A percentile compares a stretch with the other conserved stretches of the same genome.
phyloP scores from a whole-genome alignment of 2,113 vertebrate genomes.

The Thomomys bottae region DNA sequence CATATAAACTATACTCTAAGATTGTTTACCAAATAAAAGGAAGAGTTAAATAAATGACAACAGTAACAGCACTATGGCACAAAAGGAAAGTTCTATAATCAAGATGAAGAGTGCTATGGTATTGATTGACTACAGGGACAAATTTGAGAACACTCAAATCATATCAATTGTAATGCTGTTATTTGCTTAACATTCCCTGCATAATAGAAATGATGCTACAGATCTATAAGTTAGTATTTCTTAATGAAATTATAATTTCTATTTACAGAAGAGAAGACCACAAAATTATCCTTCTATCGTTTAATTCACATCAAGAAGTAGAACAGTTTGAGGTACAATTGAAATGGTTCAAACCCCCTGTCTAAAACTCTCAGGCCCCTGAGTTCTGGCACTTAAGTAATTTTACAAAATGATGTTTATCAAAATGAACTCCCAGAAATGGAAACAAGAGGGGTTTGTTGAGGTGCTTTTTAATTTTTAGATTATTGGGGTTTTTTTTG shows the following conservation, averaged over 20 bases:
- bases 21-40: background rate
- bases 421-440: no score
- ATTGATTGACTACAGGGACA: background rate
- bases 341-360: no score
- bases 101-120: background rate
- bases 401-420: no score
- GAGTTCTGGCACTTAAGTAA: no score
- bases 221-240: background rate
- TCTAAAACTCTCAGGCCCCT: no score
- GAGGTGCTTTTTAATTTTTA: no score
- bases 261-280: background rate
- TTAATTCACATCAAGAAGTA: no score
- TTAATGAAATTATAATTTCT: background rate
- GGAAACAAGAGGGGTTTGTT: no score
- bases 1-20: background rate
- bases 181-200: background rate
- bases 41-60: background rate
- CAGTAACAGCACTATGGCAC: background rate
- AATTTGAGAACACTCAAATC: background rate
- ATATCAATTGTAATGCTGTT: background rate
- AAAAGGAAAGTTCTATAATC: background rate
- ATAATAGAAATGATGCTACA: background rate
- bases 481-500: no score
- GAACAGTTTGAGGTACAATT: no score
- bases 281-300: no score